These are phyloP conservation scores for Campoletis sonorensis DNA, from an alignment of 1,140 invertebrate genomes.

Conservation along the genomic window DNA sequence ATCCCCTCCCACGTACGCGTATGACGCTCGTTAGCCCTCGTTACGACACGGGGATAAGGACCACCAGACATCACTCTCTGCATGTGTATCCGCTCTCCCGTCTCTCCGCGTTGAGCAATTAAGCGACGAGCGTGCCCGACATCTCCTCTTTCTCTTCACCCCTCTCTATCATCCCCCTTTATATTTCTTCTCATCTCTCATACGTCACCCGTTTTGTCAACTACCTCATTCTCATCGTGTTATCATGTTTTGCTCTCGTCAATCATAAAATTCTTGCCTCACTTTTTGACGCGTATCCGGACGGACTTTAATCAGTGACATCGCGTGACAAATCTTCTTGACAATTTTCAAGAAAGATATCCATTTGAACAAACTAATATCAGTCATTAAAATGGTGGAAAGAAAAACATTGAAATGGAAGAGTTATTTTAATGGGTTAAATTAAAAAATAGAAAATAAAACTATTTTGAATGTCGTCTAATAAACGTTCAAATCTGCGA, in stretches of 20 bases:
- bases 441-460: too few species aligned
- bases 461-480: too few species aligned
- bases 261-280: not conserved
- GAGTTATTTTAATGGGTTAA: too few species aligned
- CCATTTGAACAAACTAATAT: too few species aligned
- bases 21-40: conserved; percentile 32
- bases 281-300: not conserved
- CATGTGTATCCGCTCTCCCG: not conserved
- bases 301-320: not conserved
- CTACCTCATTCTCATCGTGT: conserved; percentile 32
- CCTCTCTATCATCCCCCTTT: not conserved
- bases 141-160: conserved; percentile 3
- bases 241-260: conserved; percentile 28
- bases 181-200: not conserved
- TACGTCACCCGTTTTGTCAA: not conserved
- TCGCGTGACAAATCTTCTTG: too few species aligned
- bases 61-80: not conserved
- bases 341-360: too few species aligned
- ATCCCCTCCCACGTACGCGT: conserved; percentile 13
- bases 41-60: conserved; percentile 28
- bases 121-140: conserved; percentile 43
- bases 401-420: too few species aligned
- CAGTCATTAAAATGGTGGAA: too few species aligned
- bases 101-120: conserved; percentile 20
- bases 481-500: too few species aligned